These are phyloP conservation scores for Belonocnema kinseyi DNA, from an alignment of 1,140 invertebrate genomes.

Conservation along the genomic window DNA sequence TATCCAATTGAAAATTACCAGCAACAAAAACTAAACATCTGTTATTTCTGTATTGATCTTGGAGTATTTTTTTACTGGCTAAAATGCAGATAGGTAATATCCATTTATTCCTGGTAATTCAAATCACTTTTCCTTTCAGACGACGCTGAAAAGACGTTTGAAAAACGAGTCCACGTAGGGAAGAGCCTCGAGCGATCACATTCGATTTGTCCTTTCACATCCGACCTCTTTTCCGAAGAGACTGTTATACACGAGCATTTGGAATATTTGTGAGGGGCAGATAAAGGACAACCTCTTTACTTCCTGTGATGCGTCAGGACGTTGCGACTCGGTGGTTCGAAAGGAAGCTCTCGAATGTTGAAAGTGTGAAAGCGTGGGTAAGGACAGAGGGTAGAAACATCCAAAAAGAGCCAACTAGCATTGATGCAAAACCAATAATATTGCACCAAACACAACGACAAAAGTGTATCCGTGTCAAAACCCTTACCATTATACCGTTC, in stretches of 20 bases:
- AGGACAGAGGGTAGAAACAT: slow-evolving; percentile 37
- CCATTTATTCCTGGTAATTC: too few species aligned
- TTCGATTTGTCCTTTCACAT: slow-evolving; percentile 24
- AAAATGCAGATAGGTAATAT: too few species aligned
- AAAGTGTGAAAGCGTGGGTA: slow-evolving; percentile 34
- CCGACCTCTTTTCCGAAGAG: neutral
- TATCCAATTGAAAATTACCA: too few species aligned
- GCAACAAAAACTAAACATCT: too few species aligned
- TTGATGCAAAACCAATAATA: slow-evolving; percentile 72
- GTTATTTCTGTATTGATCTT: too few species aligned
- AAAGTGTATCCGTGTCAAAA: slow-evolving; percentile 42
- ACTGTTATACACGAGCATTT: neutral
- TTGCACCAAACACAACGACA: slow-evolving; percentile 49
- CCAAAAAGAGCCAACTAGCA: slow-evolving; percentile 53
- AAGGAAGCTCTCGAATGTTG: slow-evolving; percentile 17
- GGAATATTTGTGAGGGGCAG: slow-evolving; percentile 22
- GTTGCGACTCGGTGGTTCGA: neutral
- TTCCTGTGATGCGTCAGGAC: neutral
- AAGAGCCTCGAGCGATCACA: slow-evolving; percentile 8
- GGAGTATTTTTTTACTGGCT: too few species aligned
- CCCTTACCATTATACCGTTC: slow-evolving; percentile 43
- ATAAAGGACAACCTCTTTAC: slow-evolving; percentile 41
- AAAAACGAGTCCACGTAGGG: slow-evolving; percentile 8
- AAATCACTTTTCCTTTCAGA: slow-evolving; percentile 15
- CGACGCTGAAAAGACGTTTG: neutral